phyloP scores from a whole-genome alignment of 2,888 invertebrate species.

The Petrophora chlorosata region DNA sequence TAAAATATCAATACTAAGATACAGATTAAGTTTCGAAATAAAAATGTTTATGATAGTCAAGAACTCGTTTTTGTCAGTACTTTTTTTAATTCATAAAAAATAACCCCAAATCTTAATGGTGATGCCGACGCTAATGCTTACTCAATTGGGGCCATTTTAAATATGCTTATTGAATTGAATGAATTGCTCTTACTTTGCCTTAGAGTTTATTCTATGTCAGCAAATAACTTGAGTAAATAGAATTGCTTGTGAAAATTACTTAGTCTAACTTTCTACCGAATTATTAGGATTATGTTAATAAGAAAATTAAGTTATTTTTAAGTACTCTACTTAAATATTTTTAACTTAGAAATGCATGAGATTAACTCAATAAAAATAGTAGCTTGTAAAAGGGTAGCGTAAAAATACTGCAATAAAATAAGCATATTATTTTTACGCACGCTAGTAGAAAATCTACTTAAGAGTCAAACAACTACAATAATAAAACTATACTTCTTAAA shows the following conservation, averaged over 20 bases:
- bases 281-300: slow-evolving; percentile 1
- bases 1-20: slow-evolving; percentile 26
- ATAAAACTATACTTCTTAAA: too few species aligned
- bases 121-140: too few species aligned
- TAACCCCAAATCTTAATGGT: too few species aligned
- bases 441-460: too few species aligned
- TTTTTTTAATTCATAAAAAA: too few species aligned
- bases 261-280: neutral
- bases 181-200: too few species aligned
- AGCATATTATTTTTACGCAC: neutral
- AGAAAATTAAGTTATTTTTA: neutral
- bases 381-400: neutral
- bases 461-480: too few species aligned
- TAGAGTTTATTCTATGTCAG: too few species aligned
- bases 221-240: too few species aligned
- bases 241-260: neutral
- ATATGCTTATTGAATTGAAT: too few species aligned
- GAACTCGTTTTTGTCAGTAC: too few species aligned
- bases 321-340: neutral
- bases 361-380: neutral
- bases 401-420: neutral
- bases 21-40: slow-evolving; percentile 26
- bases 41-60: slow-evolving; percentile 1
- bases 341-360: neutral
- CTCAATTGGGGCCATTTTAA: too few species aligned